Evolutionary conservation across 1,140 invertebrate genomes (phyloP).

Genomic region (Adelges cooleyi): DNA sequence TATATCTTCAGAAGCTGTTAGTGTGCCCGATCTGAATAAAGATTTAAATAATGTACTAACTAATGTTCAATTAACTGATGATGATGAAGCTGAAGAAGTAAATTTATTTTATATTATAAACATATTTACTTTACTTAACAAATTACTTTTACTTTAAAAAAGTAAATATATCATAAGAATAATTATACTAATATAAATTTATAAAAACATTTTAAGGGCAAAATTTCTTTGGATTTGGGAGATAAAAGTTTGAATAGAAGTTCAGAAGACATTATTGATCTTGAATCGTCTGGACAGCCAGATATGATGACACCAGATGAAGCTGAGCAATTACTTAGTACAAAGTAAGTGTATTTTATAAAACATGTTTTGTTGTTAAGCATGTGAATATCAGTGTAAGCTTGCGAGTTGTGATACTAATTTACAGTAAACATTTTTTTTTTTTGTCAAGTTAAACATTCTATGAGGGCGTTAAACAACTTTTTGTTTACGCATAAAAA

Average conservation of each 20-base stretch:
- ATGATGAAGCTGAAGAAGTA: slow-evolving; percentile 7
- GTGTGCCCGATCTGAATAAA: slow-evolving; percentile 8
- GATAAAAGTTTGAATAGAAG: background rate
- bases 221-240: background rate
- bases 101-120: background rate
- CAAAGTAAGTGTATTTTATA: slow-evolving; percentile 45
- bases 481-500: too few species aligned
- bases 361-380: background rate
- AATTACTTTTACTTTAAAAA: too few species aligned
- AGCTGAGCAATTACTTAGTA: slow-evolving; percentile 67
- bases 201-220: too few species aligned
- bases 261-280: background rate
- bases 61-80: slow-evolving; percentile 13
- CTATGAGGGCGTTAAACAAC: background rate
- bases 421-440: background rate
- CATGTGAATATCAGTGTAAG: background rate
- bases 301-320: slow-evolving; percentile 73
- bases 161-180: too few species aligned
- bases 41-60: background rate
- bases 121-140: too few species aligned
- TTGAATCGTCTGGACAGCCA: slow-evolving; percentile 34
- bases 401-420: background rate
- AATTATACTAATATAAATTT: too few species aligned
- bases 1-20: slow-evolving; percentile 34
- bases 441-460: too few species aligned